These are phyloP conservation scores for Fulica atra DNA, from an alignment of 2,113 vertebrate genomes.

Conservation along the genomic window DNA sequence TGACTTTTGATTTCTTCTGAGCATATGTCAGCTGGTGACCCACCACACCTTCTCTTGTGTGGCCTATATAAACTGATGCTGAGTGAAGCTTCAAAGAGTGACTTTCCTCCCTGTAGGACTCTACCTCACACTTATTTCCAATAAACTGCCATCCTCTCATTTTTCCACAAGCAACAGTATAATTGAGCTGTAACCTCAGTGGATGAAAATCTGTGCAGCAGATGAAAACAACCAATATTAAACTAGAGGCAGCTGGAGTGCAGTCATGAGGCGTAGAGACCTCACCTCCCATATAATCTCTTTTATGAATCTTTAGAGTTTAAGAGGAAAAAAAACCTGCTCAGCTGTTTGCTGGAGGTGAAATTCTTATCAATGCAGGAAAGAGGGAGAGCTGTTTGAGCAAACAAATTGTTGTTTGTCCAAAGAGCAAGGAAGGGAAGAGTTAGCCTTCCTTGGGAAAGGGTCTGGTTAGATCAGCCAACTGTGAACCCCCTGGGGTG, in stretches of 20 bases:
- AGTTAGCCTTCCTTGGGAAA: neutral
- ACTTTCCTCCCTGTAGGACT: conserved; percentile 7
- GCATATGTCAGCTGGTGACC: conserved; percentile 43
- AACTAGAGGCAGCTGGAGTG: neutral
- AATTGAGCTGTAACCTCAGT: conserved; percentile 34
- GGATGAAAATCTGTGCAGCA: conserved; percentile 31
- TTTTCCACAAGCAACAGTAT: conserved; percentile 35
- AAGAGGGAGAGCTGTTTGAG: neutral
- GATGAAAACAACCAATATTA: conserved; percentile 9
- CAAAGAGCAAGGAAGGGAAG: neutral
- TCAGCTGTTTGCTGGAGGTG: neutral
- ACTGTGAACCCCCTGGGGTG: neutral
- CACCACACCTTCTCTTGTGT: conserved; percentile 51
- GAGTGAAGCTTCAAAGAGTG: conserved; percentile 17
- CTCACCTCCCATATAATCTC: neutral
- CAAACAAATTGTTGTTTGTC: neutral
- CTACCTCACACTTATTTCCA: conserved; percentile 33
- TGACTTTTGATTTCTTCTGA: conserved; percentile 23
- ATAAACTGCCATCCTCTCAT: conserved; percentile 24
- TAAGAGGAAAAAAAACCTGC: neutral
- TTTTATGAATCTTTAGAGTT: neutral
- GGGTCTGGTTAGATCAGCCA: neutral
- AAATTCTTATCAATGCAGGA: neutral
- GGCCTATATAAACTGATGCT: neutral
- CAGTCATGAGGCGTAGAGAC: neutral